A percentile compares a stretch with the other conserved stretches of the same genome.
These are phyloP conservation scores for Procambarus clarkii DNA, from an alignment of 1,140 invertebrate species.

Conservation along the genomic window DNA sequence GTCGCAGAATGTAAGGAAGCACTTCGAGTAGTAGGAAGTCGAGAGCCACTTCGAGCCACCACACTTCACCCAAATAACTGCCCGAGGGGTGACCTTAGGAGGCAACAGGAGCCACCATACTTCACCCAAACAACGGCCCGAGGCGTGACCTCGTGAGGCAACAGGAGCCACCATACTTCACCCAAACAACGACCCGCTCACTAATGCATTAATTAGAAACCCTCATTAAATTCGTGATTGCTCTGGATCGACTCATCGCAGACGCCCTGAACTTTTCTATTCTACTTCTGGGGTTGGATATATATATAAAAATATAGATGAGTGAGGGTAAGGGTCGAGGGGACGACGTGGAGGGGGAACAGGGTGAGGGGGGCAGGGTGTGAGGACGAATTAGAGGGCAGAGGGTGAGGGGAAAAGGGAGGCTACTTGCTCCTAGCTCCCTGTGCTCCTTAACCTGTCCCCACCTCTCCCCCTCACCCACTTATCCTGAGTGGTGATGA, in stretches of 20 bases:
- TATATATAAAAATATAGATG: neutral
- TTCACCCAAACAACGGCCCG: too few species aligned
- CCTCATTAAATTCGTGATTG: conserved; percentile 50
- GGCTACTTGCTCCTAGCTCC: too few species aligned
- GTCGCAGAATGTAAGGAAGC: too few species aligned
- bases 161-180: neutral
- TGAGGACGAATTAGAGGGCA: neutral
- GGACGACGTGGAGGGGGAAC: neutral
- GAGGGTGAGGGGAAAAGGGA: neutral
- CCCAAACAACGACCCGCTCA: neutral
- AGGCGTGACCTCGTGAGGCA: too few species aligned
- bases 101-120: too few species aligned
- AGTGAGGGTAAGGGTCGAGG: neutral
- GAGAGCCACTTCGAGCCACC: too few species aligned
- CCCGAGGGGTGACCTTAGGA: too few species aligned
- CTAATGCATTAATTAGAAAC: conserved; percentile 36
- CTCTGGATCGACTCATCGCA: conserved; percentile 53
- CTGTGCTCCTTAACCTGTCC: too few species aligned
- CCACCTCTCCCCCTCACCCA: too few species aligned
- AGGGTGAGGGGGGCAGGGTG: neutral
- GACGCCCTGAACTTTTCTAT: conserved; percentile 17
- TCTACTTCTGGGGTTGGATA: neutral
- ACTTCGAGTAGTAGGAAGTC: too few species aligned
- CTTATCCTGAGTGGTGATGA: neutral
- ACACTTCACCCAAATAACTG: too few species aligned